Evolutionary conservation across 1,140 invertebrate species (phyloP).

Genomic region (Brachionus angularis): DNA sequence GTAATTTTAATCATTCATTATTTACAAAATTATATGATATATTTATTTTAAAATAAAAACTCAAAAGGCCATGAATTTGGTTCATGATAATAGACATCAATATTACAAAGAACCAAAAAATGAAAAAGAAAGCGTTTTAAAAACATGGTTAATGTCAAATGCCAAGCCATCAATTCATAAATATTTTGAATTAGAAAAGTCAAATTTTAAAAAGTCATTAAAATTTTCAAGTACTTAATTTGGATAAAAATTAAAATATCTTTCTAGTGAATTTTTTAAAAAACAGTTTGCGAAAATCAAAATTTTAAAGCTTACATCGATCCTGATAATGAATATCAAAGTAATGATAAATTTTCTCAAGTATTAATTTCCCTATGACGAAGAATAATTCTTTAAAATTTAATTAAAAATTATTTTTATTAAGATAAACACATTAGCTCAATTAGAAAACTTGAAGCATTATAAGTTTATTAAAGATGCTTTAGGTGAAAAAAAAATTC

Average conservation of each 20-base stretch:
- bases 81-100: constrained; percentile 30
- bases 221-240: background rate
- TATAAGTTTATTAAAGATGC: constrained; percentile 83
- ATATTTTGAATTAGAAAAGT: constrained; percentile 69
- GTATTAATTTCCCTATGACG: constrained; percentile 59
- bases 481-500: constrained; percentile 73
- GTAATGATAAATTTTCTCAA: constrained; percentile 88
- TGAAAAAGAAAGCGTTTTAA: constrained; percentile 63
- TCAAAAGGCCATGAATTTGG: constrained; percentile 11
- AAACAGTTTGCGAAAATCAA: background rate
- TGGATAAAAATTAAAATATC: background rate
- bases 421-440: constrained; percentile 85
- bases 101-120: background rate
- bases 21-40: background rate
- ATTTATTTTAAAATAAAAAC: too few relatives aligned
- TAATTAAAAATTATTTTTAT: constrained; percentile 42
- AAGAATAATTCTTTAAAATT: background rate
- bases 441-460: constrained; percentile 86
- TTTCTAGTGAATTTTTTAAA: background rate
- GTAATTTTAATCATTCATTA: constrained; percentile 51
- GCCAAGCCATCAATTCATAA: constrained; percentile 74
- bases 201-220: constrained; percentile 26
- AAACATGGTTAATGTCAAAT: constrained; percentile 84
- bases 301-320: constrained; percentile 86
- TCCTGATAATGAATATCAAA: constrained; percentile 78